phyloP scores from a whole-genome alignment of 2,888 invertebrate species.

The Galerucella pusilla region DNA sequence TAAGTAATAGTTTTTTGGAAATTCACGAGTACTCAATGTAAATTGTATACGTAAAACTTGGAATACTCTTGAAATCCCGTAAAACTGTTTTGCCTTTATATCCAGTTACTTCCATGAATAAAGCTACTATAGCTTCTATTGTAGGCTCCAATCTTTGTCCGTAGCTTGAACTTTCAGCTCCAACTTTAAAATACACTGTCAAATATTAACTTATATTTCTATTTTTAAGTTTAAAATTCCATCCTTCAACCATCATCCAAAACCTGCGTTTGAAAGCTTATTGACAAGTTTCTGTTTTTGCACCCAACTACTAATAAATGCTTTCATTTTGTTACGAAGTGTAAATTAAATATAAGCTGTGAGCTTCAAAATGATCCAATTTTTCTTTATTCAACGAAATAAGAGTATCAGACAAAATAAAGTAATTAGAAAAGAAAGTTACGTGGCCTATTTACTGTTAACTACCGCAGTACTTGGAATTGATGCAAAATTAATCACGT shows the following conservation, averaged over 20 bases:
- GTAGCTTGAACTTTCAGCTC: background rate
- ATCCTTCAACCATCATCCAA: background rate
- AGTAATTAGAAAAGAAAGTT: background rate
- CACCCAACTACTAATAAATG: background rate
- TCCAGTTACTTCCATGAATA: too few relatives aligned
- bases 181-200: background rate
- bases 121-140: too few relatives aligned
- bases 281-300: background rate
- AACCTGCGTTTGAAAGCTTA: background rate
- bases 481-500: slow-evolving; percentile 11
- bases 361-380: background rate
- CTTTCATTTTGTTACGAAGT: too few relatives aligned
- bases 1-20: background rate
- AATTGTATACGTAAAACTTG: background rate
- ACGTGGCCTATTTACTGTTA: slow-evolving; percentile 3
- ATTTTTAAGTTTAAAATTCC: background rate
- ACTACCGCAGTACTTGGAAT: slow-evolving; percentile 11
- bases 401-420: background rate
- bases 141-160: background rate
- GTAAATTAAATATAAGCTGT: too few relatives aligned
- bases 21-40: background rate
- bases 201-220: background rate
- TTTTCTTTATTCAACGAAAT: background rate
- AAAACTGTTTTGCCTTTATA: too few relatives aligned
- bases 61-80: too few relatives aligned